Evolutionary conservation across 35 echinoderm and acorn worm species (phyloP).

Genomic region (Chiridota heheva): DNA sequence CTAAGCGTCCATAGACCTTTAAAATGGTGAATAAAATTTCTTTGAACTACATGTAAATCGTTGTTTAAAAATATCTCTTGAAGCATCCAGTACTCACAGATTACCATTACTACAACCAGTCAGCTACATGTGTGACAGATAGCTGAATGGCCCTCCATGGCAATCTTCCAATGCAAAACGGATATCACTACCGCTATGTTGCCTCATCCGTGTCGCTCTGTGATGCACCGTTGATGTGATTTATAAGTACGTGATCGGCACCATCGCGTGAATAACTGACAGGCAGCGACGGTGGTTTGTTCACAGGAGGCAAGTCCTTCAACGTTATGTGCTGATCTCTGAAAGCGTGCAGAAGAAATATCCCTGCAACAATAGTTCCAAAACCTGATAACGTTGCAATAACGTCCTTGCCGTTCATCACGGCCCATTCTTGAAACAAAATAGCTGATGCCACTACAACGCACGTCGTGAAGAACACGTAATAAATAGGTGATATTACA

Average conservation of each 20-base stretch:
- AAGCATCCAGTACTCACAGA: too few species aligned
- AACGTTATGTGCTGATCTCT: slow-evolving; percentile 55
- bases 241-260: slow-evolving; percentile 29
- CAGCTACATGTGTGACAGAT: too few species aligned
- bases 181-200: too few species aligned
- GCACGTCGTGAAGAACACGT: slow-evolving; percentile 74
- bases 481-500: slow-evolving; percentile 72
- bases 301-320: slow-evolving; percentile 11
- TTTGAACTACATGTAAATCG: too few species aligned
- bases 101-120: too few species aligned
- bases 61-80: too few species aligned
- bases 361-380: slow-evolving; percentile 58
- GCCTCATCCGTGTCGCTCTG: too few species aligned
- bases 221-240: too few species aligned
- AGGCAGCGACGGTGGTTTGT: background rate
- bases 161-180: too few species aligned
- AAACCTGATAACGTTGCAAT: slow-evolving; percentile 54
- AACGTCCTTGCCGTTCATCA: slow-evolving; percentile 32
- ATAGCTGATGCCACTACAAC: slow-evolving; percentile 59
- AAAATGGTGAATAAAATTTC: too few species aligned
- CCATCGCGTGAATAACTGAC: slow-evolving; percentile 4
- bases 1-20: too few species aligned
- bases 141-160: too few species aligned
- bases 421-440: slow-evolving; percentile 64
- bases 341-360: slow-evolving; percentile 73